Base-by-base conservation (phyloP, 1,140 invertebrate species). In the Schlechtendalia chinensis region DNA sequence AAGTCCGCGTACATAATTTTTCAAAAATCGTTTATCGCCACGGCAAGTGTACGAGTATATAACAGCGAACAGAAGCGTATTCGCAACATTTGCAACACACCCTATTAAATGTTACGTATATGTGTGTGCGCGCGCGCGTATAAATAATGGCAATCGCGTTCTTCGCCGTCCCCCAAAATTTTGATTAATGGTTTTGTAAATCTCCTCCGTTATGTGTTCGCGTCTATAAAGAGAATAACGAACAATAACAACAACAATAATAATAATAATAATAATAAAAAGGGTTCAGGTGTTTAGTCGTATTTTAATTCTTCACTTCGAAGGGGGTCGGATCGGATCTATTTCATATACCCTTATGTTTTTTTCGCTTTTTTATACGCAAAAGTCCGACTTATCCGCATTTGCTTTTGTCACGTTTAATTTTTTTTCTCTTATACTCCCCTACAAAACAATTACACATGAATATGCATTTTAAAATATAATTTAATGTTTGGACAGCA, bases 251-350 rank as follows among this genome's bases (percentile, higher is more conserved):
- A 39, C 32, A 39, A 39, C 32, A 39, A 39, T 8, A 39, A 39
- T 39, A 39, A 39, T 39, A 39, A n/a, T n/a, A n/a, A n/a, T n/a
- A n/a, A n/a, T n/a, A 58, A 58, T 1, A 24, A 45, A 71, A 72
- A 72, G 69, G 69, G 69, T 72, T 72, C 69, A 72, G 69, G 69
- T 72, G 69, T 72, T 72, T 72, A 72, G 69, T 72, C 69, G 69
- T 47, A 29, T 54, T 72, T 53, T 72, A 72, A 72, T 72, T 72
- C 69, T 72, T 72, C 69, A 54, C 54, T 72, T 72, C 69, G 47
- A 24, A 72, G 69, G 69, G 32, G 3, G 69, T 72, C 10, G 24
- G 47, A 17, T 29, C 10, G 24, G n/a, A 29, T 67, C 4, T 67
- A 50, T 69, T 53, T 69, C 47, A 12, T 54, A 14, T 54, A 32